Percentiles rank a stretch among this genome's conserved stretches.
Conservation (phyloP, 2,888 invertebrate species). For the Trichopoda pennipes region DNA sequence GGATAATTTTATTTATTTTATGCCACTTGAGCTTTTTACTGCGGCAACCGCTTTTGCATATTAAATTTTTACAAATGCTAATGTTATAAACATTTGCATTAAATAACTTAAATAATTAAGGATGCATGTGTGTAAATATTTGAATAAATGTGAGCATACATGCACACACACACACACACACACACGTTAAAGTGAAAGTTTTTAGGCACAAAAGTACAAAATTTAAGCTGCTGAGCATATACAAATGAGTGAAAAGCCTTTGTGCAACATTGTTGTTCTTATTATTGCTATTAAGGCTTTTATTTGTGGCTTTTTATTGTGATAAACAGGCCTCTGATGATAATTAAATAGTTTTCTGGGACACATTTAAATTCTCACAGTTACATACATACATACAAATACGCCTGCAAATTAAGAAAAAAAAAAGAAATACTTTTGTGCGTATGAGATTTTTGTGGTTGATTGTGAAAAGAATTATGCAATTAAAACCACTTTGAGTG, state of each 20-base stretch:
- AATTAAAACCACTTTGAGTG: constrained; percentile 67
- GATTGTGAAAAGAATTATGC: constrained; percentile 64
- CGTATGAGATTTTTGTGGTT: constrained; percentile 56
- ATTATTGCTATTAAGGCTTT: constrained; percentile 11
- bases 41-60: constrained; percentile 64
- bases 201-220: background rate
- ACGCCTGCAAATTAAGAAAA: background rate
- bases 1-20: constrained; percentile 61
- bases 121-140: background rate
- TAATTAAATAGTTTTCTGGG: constrained; percentile 65
- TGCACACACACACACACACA: background rate
- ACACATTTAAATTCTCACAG: background rate
- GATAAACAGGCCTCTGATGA: constrained; percentile 57
- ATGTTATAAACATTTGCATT: constrained; percentile 50
- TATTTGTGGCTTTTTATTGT: too few species aligned
- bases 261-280: constrained; percentile 27
- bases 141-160: background rate
- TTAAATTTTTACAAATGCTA: constrained; percentile 56
- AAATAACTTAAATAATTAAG: constrained; percentile 64
- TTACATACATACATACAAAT: background rate
- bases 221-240: constrained; percentile 21
- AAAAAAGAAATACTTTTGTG: constrained; percentile 7
- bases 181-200: too few species aligned
- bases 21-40: constrained; percentile 63
- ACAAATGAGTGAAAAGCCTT: constrained; percentile 33